Percentiles rank a stretch among this genome's conserved stretches.
These are phyloP conservation scores for Clanis bilineata DNA, from an alignment of 2,888 invertebrate genomes.

Conservation along the genomic window DNA sequence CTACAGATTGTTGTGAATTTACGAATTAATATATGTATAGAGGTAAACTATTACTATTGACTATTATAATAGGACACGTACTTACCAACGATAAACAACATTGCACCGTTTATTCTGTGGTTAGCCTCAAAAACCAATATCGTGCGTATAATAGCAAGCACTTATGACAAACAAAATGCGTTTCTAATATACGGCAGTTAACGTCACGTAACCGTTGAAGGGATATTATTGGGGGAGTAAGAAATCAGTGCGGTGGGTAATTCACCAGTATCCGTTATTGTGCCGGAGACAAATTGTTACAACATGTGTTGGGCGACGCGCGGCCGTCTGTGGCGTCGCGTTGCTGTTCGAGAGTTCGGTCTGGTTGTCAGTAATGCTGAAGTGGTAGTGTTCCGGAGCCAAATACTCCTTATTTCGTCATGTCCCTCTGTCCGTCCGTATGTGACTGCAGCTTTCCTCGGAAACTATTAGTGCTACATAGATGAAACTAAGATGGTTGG, in stretches of 20 bases:
- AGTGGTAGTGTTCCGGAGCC: too few species aligned
- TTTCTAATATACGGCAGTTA: constrained; percentile 4
- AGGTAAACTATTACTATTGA: too few species aligned
- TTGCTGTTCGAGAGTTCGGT: not conserved
- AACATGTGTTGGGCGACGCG: constrained; percentile 43
- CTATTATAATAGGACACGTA: too few species aligned
- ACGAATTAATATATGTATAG: too few species aligned
- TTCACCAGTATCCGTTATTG: constrained; percentile 37
- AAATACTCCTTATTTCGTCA: too few species aligned
- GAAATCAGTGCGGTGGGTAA: constrained; percentile 35
- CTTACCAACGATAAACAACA: too few species aligned
- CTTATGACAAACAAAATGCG: not conserved
- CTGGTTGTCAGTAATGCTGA: not conserved
- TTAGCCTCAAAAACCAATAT: not conserved
- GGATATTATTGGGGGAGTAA: constrained; percentile 14
- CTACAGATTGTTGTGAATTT: too few species aligned
- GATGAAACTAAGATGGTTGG: too few species aligned
- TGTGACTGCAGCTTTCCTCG: too few species aligned
- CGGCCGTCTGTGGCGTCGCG: not conserved
- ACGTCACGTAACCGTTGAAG: constrained; percentile 16
- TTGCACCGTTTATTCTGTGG: not conserved
- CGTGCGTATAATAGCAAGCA: not conserved
- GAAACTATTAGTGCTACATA: too few species aligned
- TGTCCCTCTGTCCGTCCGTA: too few species aligned
- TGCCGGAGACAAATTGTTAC: constrained; percentile 50